Conservation (phyloP, 2,888 invertebrate genomes). For the Therioaphis trifolii region DNA sequence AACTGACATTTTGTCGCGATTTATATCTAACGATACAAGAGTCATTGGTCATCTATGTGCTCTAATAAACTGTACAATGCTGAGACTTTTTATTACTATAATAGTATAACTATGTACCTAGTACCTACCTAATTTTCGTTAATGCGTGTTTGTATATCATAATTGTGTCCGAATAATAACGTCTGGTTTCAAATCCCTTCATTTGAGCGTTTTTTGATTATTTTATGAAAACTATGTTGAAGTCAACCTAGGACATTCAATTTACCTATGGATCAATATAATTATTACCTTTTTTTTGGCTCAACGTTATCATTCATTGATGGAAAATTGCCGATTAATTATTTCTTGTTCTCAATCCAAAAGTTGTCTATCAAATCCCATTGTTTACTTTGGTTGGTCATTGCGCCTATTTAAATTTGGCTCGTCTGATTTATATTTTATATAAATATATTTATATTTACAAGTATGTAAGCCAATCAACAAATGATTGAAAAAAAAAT, state of each 20-base stretch:
- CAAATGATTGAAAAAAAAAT: slow-evolving; percentile 41
- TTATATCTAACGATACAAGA: too few species aligned
- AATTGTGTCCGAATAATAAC: too few species aligned
- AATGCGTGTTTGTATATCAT: too few species aligned
- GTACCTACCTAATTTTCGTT: too few species aligned
- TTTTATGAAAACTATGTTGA: neutral
- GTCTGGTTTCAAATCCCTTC: too few species aligned
- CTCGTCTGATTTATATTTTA: slow-evolving; percentile 37
- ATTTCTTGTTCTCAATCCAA: slow-evolving; percentile 61
- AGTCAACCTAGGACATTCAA: neutral
- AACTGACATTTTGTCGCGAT: too few species aligned
- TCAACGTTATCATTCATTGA: slow-evolving; percentile 58
- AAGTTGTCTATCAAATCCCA: slow-evolving; percentile 59
- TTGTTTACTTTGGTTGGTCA: slow-evolving; percentile 60
- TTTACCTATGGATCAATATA: neutral
- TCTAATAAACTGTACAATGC: too few species aligned
- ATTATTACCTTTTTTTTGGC: slow-evolving; percentile 42
- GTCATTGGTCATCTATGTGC: too few species aligned
- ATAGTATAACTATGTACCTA: too few species aligned
- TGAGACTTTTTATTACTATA: too few species aligned
- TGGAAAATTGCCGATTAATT: slow-evolving; percentile 57
- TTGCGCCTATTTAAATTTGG: slow-evolving; percentile 56
- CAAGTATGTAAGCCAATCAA: slow-evolving; percentile 27
- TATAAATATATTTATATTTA: slow-evolving; percentile 47
- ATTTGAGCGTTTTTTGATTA: too few species aligned